A percentile compares a stretch with the other conserved stretches of the same genome.
phyloP scores from a whole-genome alignment of 2,113 vertebrate genomes.

The Burhinus oedicnemus region DNA sequence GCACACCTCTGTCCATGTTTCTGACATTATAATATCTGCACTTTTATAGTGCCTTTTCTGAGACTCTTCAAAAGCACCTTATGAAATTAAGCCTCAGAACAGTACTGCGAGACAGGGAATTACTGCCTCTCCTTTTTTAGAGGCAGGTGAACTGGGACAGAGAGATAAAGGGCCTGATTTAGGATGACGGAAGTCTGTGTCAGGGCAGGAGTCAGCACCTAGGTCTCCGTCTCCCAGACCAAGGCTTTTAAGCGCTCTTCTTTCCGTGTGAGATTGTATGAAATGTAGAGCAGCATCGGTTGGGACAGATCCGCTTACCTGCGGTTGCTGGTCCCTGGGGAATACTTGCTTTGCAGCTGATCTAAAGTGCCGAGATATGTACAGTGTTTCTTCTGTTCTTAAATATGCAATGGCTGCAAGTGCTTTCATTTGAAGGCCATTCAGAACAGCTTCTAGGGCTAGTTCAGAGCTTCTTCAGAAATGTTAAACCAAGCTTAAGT shows the following conservation, averaged over 20 bases:
- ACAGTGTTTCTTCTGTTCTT: neutral
- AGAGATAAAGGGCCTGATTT: neutral
- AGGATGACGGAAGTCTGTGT: neutral
- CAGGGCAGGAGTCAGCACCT: neutral
- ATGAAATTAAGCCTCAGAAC: conserved; percentile 31
- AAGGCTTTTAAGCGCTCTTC: neutral
- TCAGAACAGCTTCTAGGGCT: neutral
- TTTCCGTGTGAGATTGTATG: neutral
- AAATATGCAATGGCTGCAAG: conserved; percentile 40
- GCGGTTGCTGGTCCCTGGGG: neutral
- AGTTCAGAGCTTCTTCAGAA: conserved; percentile 2
- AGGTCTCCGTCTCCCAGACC: neutral
- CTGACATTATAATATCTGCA: conserved; percentile 1
- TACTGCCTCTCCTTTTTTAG: neutral
- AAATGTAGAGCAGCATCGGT: neutral
- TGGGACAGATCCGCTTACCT: neutral
- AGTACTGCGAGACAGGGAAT: neutral
- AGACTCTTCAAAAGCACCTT: conserved; percentile 58
- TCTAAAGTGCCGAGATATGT: neutral
- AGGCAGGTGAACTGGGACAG: neutral
- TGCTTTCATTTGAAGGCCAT: neutral
- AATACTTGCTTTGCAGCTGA: neutral
- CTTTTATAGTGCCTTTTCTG: conserved; percentile 57
- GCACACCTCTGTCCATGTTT: neutral
- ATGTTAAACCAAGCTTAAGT: neutral